Conservation (phyloP, 2,797 vertebrate genomes). For the Sebastiscus tertius region DNA sequence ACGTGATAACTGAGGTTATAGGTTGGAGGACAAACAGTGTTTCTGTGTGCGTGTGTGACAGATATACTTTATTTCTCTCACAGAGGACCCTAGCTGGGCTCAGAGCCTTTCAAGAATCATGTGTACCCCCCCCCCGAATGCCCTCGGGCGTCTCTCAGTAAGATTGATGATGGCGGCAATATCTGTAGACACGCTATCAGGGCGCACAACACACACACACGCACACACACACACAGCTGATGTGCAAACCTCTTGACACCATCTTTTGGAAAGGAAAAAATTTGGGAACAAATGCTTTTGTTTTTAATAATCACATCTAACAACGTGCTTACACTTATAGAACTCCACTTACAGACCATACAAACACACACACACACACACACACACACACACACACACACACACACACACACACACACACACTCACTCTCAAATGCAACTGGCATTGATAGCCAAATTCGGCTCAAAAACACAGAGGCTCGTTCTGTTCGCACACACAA, state of each 20-base stretch:
- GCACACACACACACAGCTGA: background rate
- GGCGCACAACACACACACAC: background rate
- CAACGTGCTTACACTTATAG: background rate
- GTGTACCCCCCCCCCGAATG: conserved; percentile 33
- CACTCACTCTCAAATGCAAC: conserved; percentile 1
- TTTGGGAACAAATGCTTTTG: background rate
- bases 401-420: background rate
- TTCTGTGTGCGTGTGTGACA: background rate
- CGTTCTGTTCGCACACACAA: conserved; percentile 34
- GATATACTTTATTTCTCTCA: conserved; percentile 20
- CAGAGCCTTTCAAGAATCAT: conserved; percentile 33
- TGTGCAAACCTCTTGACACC: background rate
- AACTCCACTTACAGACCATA: background rate
- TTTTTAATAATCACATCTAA: background rate
- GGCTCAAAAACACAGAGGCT: conserved; percentile 28
- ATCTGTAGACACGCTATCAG: background rate
- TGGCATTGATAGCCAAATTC: conserved; percentile 4
- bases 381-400: background rate
- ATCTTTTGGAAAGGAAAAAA: background rate
- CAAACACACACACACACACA: background rate
- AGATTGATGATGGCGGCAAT: conserved; percentile 34
- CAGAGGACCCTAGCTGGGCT: background rate
- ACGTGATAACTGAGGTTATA: conserved; percentile 9
- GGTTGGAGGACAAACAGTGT: conserved; percentile 10
- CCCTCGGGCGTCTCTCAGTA: conserved; percentile 13